A percentile compares a stretch with the other conserved stretches of the same genome.
Conservation (phyloP, 2,113 vertebrate genomes). For the Callopanchax toddi region DNA sequence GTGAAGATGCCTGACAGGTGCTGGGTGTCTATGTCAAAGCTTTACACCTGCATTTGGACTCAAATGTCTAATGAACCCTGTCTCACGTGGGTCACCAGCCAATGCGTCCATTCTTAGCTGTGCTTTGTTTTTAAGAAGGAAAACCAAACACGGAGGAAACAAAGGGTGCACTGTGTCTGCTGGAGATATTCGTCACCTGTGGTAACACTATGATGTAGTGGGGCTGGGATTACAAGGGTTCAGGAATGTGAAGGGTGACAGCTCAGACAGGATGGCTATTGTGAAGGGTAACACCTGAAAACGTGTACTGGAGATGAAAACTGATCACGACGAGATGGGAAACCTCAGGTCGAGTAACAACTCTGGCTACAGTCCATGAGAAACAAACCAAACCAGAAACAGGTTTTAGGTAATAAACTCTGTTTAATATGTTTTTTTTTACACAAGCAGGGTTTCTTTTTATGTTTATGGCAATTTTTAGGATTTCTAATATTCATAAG, state of each 20-base stretch:
- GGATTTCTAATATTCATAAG: no score
- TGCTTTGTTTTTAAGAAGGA: conserved; percentile 37
- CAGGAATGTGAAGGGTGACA: conserved; percentile 66
- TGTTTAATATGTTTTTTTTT: not conserved
- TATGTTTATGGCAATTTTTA: no score
- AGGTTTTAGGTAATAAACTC: not conserved
- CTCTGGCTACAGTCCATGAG: not conserved
- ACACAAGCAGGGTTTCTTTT: no score
- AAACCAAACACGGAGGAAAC: conserved; percentile 57
- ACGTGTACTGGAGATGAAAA: conserved; percentile 51
- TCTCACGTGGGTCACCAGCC: conserved; percentile 14
- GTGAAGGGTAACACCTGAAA: conserved; percentile 64
- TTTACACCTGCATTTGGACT: conserved; percentile 47
- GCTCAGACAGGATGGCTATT: conserved; percentile 67
- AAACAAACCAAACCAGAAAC: not conserved
- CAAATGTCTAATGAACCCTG: conserved; percentile 26
- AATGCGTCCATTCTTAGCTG: conserved; percentile 45
- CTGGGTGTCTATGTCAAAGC: conserved; percentile 26
- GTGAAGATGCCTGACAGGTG: conserved; percentile 30
- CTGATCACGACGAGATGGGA: conserved; percentile 40
- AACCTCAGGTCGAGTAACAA: conserved; percentile 37
- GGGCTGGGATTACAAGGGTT: conserved; percentile 65
- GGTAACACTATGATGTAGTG: conserved; percentile 69
- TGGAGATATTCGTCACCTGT: conserved; percentile 65
- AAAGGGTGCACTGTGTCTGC: conserved; percentile 66